Conservation (phyloP, 92 coral and sea anemone species). For the Umimayanthus chanpuru region DNA sequence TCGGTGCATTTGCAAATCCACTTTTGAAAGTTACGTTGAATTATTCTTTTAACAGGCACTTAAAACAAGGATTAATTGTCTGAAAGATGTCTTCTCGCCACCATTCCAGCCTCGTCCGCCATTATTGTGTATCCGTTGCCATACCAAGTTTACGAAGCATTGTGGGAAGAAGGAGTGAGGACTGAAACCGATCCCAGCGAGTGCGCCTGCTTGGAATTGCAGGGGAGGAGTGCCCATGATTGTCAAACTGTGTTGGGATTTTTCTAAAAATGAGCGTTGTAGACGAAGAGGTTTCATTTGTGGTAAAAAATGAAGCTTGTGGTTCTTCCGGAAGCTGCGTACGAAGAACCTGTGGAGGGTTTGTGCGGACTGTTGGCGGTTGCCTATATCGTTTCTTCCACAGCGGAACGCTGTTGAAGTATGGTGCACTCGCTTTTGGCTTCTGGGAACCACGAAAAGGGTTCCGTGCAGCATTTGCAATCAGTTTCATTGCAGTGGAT, state of each 20-base stretch:
- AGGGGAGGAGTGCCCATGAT: not conserved
- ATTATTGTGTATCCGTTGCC: slow-evolving; percentile 43
- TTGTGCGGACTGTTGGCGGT: not conserved
- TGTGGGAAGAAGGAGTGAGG: not conserved
- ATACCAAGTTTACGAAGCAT: slow-evolving; percentile 31
- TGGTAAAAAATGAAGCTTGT: not conserved
- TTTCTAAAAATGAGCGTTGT: not conserved
- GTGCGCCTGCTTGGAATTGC: slow-evolving; percentile 12
- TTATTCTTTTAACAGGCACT: slow-evolving; percentile 4
- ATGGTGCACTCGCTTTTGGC: slow-evolving; percentile 51
- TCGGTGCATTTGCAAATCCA: not conserved
- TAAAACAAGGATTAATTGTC: slow-evolving; percentile 8
- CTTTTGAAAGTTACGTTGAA: not conserved
- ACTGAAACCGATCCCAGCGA: slow-evolving; percentile 29
- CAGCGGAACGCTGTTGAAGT: slow-evolving; percentile 57
- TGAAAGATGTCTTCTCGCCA: not conserved
- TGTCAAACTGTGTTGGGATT: not conserved
- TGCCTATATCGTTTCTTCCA: slow-evolving; percentile 31
- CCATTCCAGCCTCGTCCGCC: slow-evolving; percentile 11
- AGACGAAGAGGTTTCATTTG: slow-evolving; percentile 9
- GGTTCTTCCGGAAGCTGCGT: not conserved
- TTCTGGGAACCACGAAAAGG: slow-evolving; percentile 65
- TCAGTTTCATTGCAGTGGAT: slow-evolving; percentile 45
- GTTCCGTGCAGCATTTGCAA: slow-evolving; percentile 43
- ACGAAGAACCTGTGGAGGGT: not conserved